These are phyloP conservation scores for Lepidonotus clava DNA, from an alignment of 2,888 invertebrate genomes.

Conservation along the genomic window DNA sequence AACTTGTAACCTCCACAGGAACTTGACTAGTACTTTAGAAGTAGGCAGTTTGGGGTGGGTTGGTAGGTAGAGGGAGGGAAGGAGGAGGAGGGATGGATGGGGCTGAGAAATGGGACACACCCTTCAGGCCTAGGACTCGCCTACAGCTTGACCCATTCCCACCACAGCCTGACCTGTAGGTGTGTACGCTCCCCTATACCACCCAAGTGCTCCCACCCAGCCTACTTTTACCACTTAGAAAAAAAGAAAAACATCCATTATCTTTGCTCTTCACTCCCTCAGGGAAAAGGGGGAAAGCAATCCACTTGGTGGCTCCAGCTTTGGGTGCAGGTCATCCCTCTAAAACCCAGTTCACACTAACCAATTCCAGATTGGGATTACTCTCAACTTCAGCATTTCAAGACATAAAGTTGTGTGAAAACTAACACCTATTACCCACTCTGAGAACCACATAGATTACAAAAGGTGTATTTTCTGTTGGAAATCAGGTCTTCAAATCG, in stretches of 20 bases:
- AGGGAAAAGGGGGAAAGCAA: not conserved
- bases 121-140: not conserved
- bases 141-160: not conserved
- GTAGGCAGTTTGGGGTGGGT: not conserved
- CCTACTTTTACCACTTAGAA: too few species aligned
- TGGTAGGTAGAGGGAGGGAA: not conserved
- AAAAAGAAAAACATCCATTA: not conserved
- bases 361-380: too few species aligned
- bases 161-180: too few species aligned
- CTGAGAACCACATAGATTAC: too few species aligned
- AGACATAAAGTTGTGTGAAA: too few species aligned
- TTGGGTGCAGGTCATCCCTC: not conserved
- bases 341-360: not conserved
- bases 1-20: too few species aligned
- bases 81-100: not conserved
- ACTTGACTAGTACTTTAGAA: too few species aligned
- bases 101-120: not conserved
- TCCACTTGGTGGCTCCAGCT: not conserved
- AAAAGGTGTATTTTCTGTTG: too few species aligned
- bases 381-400: too few species aligned
- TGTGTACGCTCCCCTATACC: not conserved
- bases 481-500: too few species aligned
- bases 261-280: not conserved
- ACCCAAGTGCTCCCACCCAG: not conserved
- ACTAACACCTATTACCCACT: too few species aligned